A percentile compares a stretch with the other conserved stretches of the same genome.
Evolutionary conservation across 2,113 vertebrate genomes (phyloP).

Genomic region (Vidua chalybeata): DNA sequence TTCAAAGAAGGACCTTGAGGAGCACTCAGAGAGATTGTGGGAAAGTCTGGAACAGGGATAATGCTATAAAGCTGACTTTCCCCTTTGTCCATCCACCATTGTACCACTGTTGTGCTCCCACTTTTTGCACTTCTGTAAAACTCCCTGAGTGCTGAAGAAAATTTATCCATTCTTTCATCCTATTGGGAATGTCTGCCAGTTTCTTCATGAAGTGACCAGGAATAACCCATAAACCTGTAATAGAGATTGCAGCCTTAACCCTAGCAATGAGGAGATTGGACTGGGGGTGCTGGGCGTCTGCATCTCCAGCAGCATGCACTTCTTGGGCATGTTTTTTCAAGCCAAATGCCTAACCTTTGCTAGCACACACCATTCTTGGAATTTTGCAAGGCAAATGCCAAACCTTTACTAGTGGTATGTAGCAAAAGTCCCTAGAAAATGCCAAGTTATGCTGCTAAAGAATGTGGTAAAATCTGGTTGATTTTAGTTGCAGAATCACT

Average conservation of each 20-base stretch:
- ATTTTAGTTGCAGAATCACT: not conserved
- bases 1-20: conserved; percentile 41
- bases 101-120: not conserved
- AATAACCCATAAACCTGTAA: not conserved
- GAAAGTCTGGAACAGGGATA: not conserved
- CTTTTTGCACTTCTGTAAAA: not conserved
- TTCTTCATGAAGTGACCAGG: not conserved
- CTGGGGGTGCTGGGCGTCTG: not conserved
- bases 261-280: fast-evolving
- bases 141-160: not conserved
- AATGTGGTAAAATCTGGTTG: not conserved
- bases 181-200: not conserved
- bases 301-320: not conserved
- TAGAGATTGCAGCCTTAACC: not conserved
- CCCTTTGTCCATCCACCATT: not conserved
- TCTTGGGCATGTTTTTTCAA: not conserved
- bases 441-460: not conserved
- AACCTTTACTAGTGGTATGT: not conserved
- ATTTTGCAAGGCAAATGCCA: not conserved
- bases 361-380: not conserved
- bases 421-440: conserved; percentile 4
- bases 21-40: not conserved
- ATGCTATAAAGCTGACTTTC: not conserved
- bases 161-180: not conserved
- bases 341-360: not conserved